A percentile compares a stretch with the other conserved stretches of the same genome.
Evolutionary conservation across 2,113 vertebrate genomes (phyloP).

Genomic region (Rhynchopsitta pachyrhyncha): DNA sequence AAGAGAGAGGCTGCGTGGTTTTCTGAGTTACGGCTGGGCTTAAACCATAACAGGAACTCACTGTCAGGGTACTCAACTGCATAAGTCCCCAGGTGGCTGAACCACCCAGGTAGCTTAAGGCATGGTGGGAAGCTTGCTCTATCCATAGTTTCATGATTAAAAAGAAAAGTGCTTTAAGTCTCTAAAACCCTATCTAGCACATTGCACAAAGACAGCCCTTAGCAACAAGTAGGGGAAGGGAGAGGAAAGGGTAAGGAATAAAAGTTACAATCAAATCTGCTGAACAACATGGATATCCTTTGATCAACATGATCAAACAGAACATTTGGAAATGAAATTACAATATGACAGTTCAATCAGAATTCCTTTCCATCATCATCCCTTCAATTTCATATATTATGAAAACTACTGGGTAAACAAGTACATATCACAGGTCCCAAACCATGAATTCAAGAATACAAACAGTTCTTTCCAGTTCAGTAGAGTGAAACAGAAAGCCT

Average conservation of each 20-base stretch:
- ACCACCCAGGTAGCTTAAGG: not conserved
- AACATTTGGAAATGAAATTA: not conserved
- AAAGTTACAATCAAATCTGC: not conserved
- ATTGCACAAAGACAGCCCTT: not conserved
- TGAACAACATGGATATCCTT: not conserved
- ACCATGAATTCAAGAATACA: not conserved
- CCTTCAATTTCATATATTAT: not conserved
- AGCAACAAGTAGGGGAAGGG: not conserved
- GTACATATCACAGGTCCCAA: not conserved
- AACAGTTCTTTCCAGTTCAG: not conserved
- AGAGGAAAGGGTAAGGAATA: not conserved
- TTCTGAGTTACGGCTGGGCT: no score
- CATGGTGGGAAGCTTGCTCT: not conserved
- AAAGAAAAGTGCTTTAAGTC: not conserved
- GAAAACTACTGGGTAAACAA: not conserved
- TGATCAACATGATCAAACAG: not conserved
- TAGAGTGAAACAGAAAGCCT: not conserved
- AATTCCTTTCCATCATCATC: not conserved
- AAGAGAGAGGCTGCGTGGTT: no score
- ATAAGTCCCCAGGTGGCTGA: not conserved
- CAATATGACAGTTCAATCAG: not conserved
- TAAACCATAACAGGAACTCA: not conserved
- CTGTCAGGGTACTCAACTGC: not conserved
- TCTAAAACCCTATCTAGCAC: not conserved
- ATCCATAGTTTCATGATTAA: not conserved